Evolutionary conservation across 1,140 invertebrate species (phyloP), one percentile per base, ranked within the genome.

Genomic region (Hirudo medicinalis): DNA sequence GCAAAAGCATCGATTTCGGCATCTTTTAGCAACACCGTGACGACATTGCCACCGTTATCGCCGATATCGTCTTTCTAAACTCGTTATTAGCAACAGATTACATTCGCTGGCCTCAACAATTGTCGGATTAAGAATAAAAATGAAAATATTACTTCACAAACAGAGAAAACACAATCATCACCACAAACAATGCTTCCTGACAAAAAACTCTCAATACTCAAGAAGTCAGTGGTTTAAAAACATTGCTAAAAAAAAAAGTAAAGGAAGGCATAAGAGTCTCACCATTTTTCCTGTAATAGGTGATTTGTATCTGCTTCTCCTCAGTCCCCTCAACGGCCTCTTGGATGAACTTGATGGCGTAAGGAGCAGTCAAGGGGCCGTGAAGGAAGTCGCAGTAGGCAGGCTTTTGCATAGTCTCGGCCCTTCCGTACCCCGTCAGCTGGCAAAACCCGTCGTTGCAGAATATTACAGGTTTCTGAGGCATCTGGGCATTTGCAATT

Each of bases 201-300:
- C 43, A 49, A 49, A 49, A n/a, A n/a, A n/a, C n/a, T 49, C 43
- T 49, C 11, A 49, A 17, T 13, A 49, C 13, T 49, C 15, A 13
- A 49, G 43, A 8, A 49, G 15, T 49, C 43, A 13, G 11, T 2
- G 19, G 1, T 8, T 63, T 22, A 1, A 4, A 25, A 22, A 63
- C 57, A 25, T 22, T 1, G n/a, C n/a, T n/a, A 63, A 6, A 49
- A 22, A 43, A 69, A 69, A 55, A 19, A 8, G 54, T 27, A 29
- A 55, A 27, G 4, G 20, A 69, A 69, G 0, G 22, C 22, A 13
- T 20, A 9, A 55, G 32, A 69, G 25, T 82, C 87, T 87, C 79
- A 91, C 90, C 89, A 81, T 92, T 89, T 84, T 91, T 91, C 78
- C 87, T 86, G 83, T 91, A 91, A 79, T 90, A 89, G 66, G 90